Evolutionary conservation across 2,113 vertebrate genomes (phyloP).

Genomic region (Haplochromis burtoni): DNA sequence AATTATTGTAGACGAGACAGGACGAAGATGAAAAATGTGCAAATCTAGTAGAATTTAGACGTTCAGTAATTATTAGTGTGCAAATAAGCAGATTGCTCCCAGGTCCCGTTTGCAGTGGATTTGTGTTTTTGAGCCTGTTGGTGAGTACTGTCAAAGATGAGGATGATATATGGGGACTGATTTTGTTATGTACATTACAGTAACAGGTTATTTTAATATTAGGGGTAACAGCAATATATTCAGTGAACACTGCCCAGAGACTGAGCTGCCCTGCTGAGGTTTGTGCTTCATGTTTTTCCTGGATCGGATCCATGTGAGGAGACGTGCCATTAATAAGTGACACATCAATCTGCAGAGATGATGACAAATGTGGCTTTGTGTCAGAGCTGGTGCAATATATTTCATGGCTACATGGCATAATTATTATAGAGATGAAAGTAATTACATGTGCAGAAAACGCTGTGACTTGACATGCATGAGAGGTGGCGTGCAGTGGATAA

Average conservation of each 20-base stretch:
- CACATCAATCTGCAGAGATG: conserved; percentile 10
- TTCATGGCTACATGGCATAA: conserved; percentile 19
- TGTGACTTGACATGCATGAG: conserved; percentile 29
- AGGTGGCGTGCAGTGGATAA: conserved; percentile 30
- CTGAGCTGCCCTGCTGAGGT: neutral
- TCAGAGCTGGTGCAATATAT: neutral
- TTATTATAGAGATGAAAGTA: conserved; percentile 28
- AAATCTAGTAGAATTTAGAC: neutral
- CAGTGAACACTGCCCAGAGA: neutral
- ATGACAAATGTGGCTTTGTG: conserved; percentile 9
- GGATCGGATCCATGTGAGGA: neutral
- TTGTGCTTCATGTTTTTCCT: neutral
- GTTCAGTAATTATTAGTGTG: neutral
- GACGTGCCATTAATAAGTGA: neutral
- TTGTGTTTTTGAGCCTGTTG: neutral
- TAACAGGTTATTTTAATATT: neutral
- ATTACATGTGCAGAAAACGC: conserved; percentile 29
- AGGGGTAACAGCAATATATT: neutral
- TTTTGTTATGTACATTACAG: neutral
- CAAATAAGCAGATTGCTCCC: neutral
- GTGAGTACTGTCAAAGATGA: neutral
- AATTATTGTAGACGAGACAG: neutral
- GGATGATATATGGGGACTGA: neutral
- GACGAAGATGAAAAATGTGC: neutral
- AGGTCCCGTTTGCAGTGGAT: neutral